phyloP scores from a whole-genome alignment of 1,140 invertebrate genomes.

The Myzus persicae region DNA sequence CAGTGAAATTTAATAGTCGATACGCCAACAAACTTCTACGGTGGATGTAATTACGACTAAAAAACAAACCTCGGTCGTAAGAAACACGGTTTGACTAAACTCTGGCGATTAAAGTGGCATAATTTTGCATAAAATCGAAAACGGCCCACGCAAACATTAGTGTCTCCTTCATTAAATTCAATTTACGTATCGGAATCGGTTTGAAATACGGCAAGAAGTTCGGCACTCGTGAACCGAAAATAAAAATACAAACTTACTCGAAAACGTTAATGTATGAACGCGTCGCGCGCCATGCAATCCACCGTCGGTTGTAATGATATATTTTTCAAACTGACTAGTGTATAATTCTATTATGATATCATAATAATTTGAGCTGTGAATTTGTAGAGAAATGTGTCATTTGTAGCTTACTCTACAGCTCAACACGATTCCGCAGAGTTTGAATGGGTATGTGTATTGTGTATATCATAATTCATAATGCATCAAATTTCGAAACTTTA shows the following conservation, averaged over 20 bases:
- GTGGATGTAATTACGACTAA: conserved; percentile 22
- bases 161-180: conserved; percentile 18
- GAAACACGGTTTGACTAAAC: conserved; percentile 27
- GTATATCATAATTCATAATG: too few relatives aligned
- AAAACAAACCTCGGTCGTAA: conserved; percentile 8
- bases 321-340: too few relatives aligned
- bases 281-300: neutral
- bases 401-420: too few relatives aligned
- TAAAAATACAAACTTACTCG: neutral
- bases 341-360: too few relatives aligned
- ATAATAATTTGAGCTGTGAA: too few relatives aligned
- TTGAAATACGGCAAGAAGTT: neutral
- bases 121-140: conserved; percentile 46
- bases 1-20: neutral
- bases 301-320: neutral
- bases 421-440: too few relatives aligned
- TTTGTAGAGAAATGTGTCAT: too few relatives aligned
- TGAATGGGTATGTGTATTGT: too few relatives aligned
- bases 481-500: too few relatives aligned
- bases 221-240: neutral
- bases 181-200: neutral
- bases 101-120: conserved; percentile 23
- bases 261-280: neutral
- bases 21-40: neutral
- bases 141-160: neutral